Conservation (phyloP, 2,113 vertebrate genomes). For the Psilopogon haemacephalus region DNA sequence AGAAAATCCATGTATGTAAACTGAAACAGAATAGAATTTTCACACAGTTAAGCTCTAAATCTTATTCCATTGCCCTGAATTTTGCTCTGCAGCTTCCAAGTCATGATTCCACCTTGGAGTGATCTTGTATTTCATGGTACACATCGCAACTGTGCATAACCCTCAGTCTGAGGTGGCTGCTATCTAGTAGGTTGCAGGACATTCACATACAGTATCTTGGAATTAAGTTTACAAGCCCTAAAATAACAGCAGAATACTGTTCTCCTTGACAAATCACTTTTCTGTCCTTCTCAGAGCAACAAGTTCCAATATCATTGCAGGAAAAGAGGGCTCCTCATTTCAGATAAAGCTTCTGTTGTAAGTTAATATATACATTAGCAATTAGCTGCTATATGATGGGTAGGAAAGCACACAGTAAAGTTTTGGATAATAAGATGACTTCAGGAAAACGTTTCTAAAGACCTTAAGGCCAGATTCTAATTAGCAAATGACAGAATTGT, state of each 20-base stretch:
- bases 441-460: constrained; percentile 25
- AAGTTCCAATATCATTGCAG: background rate
- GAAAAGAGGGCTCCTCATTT: background rate
- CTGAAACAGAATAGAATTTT: background rate
- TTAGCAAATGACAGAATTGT: constrained; percentile 28
- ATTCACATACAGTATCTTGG: background rate
- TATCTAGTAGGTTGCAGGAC: rapidly evolving
- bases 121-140: background rate
- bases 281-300: background rate
- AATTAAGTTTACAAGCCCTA: background rate
- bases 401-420: background rate
- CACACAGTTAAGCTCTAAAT: background rate
- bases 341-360: background rate
- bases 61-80: background rate
- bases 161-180: background rate
- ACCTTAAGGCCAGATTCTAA: constrained; percentile 39
- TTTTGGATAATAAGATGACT: background rate
- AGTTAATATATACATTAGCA: background rate
- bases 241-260: background rate
- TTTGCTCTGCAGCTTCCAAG: background rate
- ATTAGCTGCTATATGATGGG: background rate
- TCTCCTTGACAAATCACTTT: background rate
- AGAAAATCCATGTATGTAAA: background rate
- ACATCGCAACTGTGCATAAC: background rate
- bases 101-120: background rate